These are phyloP conservation scores for Argyrosomus regius DNA, from an alignment of 2,797 vertebrate genomes.

Conservation along the genomic window DNA sequence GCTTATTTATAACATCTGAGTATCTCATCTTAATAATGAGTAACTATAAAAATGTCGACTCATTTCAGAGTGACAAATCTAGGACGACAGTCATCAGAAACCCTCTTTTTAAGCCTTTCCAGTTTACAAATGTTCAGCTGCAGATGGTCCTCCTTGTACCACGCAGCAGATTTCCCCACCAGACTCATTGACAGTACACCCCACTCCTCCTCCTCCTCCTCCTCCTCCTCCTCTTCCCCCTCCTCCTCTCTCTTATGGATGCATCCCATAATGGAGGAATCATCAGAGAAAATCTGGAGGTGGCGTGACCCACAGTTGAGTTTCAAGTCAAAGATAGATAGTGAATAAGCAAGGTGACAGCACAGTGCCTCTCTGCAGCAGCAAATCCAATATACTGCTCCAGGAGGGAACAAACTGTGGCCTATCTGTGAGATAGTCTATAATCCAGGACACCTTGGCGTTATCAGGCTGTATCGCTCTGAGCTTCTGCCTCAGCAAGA, in stretches of 20 bases:
- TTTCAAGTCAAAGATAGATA: constrained; percentile 53
- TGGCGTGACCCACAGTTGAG: constrained; percentile 44
- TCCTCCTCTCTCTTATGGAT: constrained; percentile 3
- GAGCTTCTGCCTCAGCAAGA: constrained; percentile 60
- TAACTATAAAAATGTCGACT: too few species aligned
- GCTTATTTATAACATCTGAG: too few species aligned
- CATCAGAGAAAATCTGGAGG: constrained; percentile 47
- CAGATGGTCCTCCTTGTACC: constrained; percentile 13
- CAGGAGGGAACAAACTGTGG: constrained; percentile 64
- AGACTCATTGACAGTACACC: background rate
- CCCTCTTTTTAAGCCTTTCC: too few species aligned
- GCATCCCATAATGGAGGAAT: constrained; percentile 38
- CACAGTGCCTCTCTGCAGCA: constrained; percentile 50
- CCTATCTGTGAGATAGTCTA: constrained; percentile 69
- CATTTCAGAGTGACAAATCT: too few species aligned
- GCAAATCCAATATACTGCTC: constrained; percentile 71
- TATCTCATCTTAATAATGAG: too few species aligned
- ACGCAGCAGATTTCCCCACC: constrained; percentile 8
- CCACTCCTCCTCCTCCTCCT: too few species aligned
- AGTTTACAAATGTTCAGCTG: too few species aligned
- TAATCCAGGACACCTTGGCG: constrained; percentile 79
- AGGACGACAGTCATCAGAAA: too few species aligned
- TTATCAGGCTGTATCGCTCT: constrained; percentile 73
- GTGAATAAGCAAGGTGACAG: constrained; percentile 57
- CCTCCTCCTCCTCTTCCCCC: too few species aligned